These are phyloP conservation scores for Aspidiotus rigidus DNA, from an alignment of 2,888 invertebrate species.

Conservation along the genomic window DNA sequence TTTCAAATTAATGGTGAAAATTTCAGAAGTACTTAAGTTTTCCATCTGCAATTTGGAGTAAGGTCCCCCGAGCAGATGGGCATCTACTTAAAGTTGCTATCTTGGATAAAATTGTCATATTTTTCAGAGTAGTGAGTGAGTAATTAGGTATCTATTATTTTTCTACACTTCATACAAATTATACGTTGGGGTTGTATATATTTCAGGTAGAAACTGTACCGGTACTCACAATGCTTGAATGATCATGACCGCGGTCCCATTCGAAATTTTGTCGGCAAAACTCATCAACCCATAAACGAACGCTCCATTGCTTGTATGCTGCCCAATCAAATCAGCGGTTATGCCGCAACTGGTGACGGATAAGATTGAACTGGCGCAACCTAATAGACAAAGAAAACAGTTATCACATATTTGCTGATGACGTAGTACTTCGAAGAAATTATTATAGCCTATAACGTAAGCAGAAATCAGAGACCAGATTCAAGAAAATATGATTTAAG, in stretches of 20 bases:
- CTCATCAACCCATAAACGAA: constrained; percentile 89
- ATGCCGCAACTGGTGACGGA: constrained; percentile 80
- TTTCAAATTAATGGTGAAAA: too few species aligned
- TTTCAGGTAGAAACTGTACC: background rate
- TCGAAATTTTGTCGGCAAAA: constrained; percentile 84
- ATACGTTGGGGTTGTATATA: background rate
- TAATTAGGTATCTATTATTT: background rate
- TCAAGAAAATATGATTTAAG: too few species aligned
- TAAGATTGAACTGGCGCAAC: constrained; percentile 74
- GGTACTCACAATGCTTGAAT: constrained; percentile 67
- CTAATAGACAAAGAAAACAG: constrained; percentile 26
- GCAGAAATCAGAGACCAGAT: too few species aligned
- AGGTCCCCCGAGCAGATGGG: too few species aligned
- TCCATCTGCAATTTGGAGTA: too few species aligned
- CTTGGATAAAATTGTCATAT: too few species aligned
- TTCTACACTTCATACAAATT: background rate
- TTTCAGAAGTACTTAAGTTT: too few species aligned
- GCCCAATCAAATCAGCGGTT: constrained; percentile 80
- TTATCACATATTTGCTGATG: too few species aligned
- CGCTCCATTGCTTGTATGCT: constrained; percentile 76
- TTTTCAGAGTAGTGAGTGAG: background rate
- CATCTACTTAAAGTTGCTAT: too few species aligned
- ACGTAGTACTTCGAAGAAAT: too few species aligned
- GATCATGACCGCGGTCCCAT: constrained; percentile 72
- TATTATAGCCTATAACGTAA: too few species aligned